A percentile compares a stretch with the other conserved stretches of the same genome.
phyloP scores from a whole-genome alignment of 2,888 invertebrate genomes.

The Lordiphosa fenestrarum region DNA sequence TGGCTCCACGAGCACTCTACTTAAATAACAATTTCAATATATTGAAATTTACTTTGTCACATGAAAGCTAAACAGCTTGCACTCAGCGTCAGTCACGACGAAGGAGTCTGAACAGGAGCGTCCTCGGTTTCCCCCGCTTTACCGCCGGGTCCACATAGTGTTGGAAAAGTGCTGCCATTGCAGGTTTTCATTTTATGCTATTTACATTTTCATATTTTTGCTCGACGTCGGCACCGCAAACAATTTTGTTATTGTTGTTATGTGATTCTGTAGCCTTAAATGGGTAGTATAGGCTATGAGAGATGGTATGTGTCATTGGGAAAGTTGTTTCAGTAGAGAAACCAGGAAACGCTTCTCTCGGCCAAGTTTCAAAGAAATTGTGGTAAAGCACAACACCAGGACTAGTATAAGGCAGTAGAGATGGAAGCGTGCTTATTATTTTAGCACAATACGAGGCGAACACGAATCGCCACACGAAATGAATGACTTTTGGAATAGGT shows the following conservation, averaged over 20 bases:
- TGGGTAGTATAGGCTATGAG: too few species aligned
- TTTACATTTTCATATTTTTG: slow-evolving; percentile 70
- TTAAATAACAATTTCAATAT: slow-evolving; percentile 75
- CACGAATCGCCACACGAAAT: too few species aligned
- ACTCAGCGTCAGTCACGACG: slow-evolving; percentile 63
- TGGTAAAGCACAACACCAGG: too few species aligned
- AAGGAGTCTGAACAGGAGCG: slow-evolving; percentile 16
- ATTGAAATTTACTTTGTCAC: slow-evolving; percentile 76
- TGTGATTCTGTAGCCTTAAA: neutral
- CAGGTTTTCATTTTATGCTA: slow-evolving; percentile 72
- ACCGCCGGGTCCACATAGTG: slow-evolving; percentile 35
- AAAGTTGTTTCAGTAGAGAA: too few species aligned
- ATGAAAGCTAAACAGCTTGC: slow-evolving; percentile 72
- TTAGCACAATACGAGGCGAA: too few species aligned
- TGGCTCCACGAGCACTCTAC: slow-evolving; percentile 65
- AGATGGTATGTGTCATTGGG: too few species aligned
- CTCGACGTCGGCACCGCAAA: slow-evolving; percentile 59
- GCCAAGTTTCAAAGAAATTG: too few species aligned
- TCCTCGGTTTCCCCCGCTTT: neutral
- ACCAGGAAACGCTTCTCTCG: too few species aligned
- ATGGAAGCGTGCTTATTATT: too few species aligned
- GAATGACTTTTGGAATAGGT: too few species aligned
- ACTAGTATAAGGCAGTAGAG: too few species aligned
- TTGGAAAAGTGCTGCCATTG: slow-evolving; percentile 68
- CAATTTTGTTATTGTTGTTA: slow-evolving; percentile 45